A percentile compares a stretch with the other conserved stretches of the same genome.
Conservation (phyloP, 2,113 vertebrate genomes). For the Cavia porcellus region DNA sequence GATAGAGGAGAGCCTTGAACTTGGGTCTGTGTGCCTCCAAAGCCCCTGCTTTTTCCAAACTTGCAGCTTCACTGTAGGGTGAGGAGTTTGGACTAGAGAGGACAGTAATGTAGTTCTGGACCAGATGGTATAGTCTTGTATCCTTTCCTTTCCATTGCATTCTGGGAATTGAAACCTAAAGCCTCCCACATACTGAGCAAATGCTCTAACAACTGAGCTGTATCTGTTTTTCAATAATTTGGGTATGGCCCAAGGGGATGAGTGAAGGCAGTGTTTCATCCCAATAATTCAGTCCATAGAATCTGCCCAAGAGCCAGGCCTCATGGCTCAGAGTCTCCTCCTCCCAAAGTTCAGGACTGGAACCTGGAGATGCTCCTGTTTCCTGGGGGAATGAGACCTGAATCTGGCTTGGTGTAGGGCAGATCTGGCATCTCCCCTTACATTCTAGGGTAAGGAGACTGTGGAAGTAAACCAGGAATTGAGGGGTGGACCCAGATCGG, state of each 20-base stretch:
- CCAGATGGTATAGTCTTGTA: neutral
- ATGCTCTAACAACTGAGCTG: neutral
- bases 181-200: neutral
- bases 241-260: neutral
- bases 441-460: neutral
- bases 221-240: conserved; percentile 5
- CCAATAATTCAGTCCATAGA: conserved; percentile 45
- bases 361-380: conserved; percentile 2
- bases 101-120: neutral
- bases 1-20: neutral
- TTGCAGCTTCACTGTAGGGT: neutral
- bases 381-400: neutral
- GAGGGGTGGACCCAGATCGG: conserved; percentile 6
- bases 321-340: neutral
- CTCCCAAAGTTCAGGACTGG: neutral
- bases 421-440: neutral
- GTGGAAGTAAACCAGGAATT: neutral
- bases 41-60: neutral
- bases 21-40: neutral
- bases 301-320: conserved; percentile 7
- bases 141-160: neutral
- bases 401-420: neutral
- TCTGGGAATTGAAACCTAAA: neutral
- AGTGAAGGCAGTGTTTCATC: neutral
- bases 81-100: neutral